phyloP scores from a whole-genome alignment of 2,797 vertebrate genomes.

The Hypotaenidia philippensis region DNA sequence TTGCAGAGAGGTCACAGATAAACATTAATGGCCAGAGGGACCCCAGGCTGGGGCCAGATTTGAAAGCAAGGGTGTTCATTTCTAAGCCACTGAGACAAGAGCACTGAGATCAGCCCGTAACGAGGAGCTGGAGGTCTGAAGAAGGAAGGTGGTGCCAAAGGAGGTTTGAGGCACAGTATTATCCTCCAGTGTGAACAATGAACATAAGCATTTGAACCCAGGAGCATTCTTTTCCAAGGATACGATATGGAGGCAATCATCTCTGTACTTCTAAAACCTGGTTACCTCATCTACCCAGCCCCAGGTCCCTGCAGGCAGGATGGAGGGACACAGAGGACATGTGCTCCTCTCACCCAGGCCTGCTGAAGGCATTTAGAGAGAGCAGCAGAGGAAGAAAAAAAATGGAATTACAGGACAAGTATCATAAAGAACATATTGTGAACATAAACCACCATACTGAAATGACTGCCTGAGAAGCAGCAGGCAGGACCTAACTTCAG shows the following conservation, averaged over 20 bases:
- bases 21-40: background rate
- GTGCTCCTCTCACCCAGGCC: rapidly evolving
- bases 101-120: background rate
- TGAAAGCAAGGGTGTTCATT: background rate
- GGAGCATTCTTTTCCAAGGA: background rate
- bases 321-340: background rate
- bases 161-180: background rate
- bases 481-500: background rate
- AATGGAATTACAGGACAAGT: background rate
- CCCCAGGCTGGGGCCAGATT: background rate
- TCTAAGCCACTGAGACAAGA: background rate
- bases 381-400: background rate
- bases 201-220: background rate
- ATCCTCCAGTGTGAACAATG: background rate
- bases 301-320: background rate
- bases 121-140: background rate
- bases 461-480: background rate
- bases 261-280: background rate
- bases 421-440: background rate
- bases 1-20: background rate
- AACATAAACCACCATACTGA: background rate
- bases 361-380: background rate
- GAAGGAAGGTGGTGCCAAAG: background rate
- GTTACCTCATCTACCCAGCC: background rate
- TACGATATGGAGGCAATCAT: background rate